These are phyloP conservation scores for Coptodon bakossiorum DNA, from an alignment of 2,113 vertebrate genomes.

Conservation along the genomic window DNA sequence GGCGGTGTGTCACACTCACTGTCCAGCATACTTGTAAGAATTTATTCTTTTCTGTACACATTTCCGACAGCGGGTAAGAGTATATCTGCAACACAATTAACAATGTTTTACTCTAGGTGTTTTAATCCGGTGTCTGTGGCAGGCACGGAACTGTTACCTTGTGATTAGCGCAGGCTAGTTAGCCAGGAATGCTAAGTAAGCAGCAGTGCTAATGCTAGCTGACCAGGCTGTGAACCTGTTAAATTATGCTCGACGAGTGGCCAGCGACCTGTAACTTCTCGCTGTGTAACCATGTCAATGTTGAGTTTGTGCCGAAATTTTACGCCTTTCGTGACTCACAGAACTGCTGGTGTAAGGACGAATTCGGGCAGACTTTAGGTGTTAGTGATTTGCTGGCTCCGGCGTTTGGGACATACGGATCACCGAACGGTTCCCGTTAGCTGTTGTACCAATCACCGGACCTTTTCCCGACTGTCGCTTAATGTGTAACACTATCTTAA, in stretches of 20 bases:
- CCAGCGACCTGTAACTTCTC: neutral
- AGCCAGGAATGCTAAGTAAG: constrained; percentile 45
- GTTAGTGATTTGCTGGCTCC: constrained; percentile 9
- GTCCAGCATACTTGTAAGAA: constrained; percentile 69
- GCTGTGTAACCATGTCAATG: neutral
- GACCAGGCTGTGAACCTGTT: constrained; percentile 43
- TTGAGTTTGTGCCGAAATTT: neutral
- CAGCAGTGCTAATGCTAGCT: constrained; percentile 52
- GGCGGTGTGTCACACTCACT: constrained; percentile 66
- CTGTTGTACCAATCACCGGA: neutral
- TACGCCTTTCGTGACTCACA: neutral
- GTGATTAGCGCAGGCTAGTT: constrained; percentile 40
- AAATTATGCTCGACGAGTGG: constrained; percentile 2
- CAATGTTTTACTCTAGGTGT: neutral
- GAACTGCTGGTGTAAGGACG: neutral
- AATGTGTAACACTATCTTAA: neutral
- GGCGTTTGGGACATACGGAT: constrained; percentile 12
- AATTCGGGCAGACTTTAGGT: neutral
- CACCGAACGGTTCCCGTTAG: constrained; percentile 29
- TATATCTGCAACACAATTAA: neutral
- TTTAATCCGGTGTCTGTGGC: neutral
- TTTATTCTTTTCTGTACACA: constrained; percentile 20
- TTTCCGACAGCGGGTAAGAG: constrained; percentile 25
- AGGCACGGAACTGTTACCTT: constrained; percentile 4
- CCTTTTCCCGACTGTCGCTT: neutral